These are phyloP conservation scores for Gymnobelideus leadbeateri DNA, from an alignment of 2,113 vertebrate genomes.

Conservation along the genomic window DNA sequence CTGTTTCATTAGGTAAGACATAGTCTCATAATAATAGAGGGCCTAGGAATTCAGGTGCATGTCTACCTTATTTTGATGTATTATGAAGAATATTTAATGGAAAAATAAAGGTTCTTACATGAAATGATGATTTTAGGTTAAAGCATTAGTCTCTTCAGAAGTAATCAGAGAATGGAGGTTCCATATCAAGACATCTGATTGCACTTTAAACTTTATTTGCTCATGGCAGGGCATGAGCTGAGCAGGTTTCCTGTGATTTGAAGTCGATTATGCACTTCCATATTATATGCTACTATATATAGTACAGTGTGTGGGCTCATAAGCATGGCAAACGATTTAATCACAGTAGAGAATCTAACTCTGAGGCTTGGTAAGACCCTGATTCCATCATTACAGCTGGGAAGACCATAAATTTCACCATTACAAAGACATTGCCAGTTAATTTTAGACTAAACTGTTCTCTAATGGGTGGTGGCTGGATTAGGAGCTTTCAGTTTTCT, in stretches of 20 bases:
- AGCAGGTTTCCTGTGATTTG: constrained; percentile 59
- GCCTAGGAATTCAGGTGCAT: constrained; percentile 66
- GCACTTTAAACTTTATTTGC: constrained; percentile 71
- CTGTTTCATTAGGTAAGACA: neutral
- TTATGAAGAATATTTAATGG: constrained; percentile 64
- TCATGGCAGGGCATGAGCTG: constrained; percentile 49
- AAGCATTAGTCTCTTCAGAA: constrained; percentile 71
- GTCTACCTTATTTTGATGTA: constrained; percentile 70
- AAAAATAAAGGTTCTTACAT: constrained; percentile 66
- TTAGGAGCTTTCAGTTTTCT: constrained; percentile 58
- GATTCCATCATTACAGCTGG: constrained; percentile 43
- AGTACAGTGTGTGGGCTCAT: constrained; percentile 38
- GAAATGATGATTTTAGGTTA: constrained; percentile 76
- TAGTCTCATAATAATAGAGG: constrained; percentile 38
- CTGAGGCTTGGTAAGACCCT: neutral
- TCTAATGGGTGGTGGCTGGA: constrained; percentile 39
- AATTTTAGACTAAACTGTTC: constrained; percentile 51
- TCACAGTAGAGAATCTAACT: constrained; percentile 30
- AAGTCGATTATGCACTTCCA: constrained; percentile 37
- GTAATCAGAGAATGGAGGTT: constrained; percentile 74
- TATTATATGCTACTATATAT: constrained; percentile 44
- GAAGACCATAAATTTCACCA: constrained; percentile 21
- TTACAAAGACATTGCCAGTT: constrained; percentile 22
- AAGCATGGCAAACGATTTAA: constrained; percentile 33
- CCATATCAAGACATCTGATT: constrained; percentile 75